Evolutionary conservation across 2,113 vertebrate species (phyloP).

Genomic region (Atractosteus spatula): DNA sequence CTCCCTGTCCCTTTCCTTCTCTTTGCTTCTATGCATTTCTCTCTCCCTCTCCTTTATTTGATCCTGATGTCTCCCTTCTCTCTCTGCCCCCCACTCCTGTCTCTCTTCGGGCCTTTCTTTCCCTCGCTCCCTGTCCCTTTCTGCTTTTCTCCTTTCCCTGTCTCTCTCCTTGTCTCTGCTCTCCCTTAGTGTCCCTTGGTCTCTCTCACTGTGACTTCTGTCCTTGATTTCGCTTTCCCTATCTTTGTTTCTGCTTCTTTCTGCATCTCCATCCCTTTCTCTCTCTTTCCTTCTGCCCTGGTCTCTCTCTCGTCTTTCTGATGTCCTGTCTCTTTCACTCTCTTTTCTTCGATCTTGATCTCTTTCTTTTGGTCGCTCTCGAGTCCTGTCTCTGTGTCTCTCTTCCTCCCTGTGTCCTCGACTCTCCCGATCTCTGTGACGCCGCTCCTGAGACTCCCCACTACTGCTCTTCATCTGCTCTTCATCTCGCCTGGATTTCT

Average conservation of each 20-base stretch:
- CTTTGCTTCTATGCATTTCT: constrained; percentile 31
- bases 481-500: constrained; percentile 30
- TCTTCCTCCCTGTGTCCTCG: constrained; percentile 31
- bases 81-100: constrained; percentile 51
- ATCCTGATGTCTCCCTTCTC: constrained; percentile 32
- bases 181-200: not conserved
- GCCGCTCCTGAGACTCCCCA: constrained; percentile 53
- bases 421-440: constrained; percentile 45
- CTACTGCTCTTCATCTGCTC: constrained; percentile 40
- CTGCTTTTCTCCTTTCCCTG: constrained; percentile 35
- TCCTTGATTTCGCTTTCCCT: constrained; percentile 41
- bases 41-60: constrained; percentile 33
- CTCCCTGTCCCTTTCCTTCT: constrained; percentile 21
- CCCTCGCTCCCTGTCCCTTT: constrained; percentile 62
- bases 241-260: constrained; percentile 50
- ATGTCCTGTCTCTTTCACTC: constrained; percentile 36
- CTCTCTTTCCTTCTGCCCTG: constrained; percentile 48
- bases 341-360: constrained; percentile 43
- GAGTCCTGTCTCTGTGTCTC: constrained; percentile 20
- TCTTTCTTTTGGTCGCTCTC: constrained; percentile 28
- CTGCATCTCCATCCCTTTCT: constrained; percentile 45
- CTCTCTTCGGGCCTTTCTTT: constrained; percentile 32
- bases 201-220: constrained; percentile 25
- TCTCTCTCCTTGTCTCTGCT: constrained; percentile 3
- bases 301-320: constrained; percentile 35